These are phyloP conservation scores for Misgurnus anguillicaudatus DNA, from an alignment of 2,113 vertebrate genomes.

Conservation along the genomic window DNA sequence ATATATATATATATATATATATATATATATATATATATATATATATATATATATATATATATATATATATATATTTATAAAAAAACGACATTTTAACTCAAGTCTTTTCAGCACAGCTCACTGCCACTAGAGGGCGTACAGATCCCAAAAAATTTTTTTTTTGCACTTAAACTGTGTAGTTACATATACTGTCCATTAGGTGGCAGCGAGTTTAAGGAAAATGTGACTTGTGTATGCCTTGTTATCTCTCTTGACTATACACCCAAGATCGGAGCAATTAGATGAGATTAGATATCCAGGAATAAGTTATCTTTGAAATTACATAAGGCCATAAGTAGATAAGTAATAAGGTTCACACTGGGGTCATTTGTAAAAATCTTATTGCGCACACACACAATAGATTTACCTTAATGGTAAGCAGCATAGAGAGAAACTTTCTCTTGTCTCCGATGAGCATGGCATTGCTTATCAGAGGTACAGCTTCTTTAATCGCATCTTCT, in stretches of 20 bases:
- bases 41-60: too few relatives aligned
- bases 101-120: too few relatives aligned
- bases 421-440: constrained; percentile 86
- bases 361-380: background rate
- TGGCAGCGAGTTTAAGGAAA: background rate
- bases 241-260: background rate
- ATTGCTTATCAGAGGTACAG: constrained; percentile 88
- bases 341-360: background rate
- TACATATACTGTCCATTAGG: background rate
- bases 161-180: background rate
- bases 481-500: constrained; percentile 84
- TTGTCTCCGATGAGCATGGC: constrained; percentile 90
- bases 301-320: background rate
- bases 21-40: too few relatives aligned
- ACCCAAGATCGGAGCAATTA: background rate
- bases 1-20: too few relatives aligned
- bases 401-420: constrained; percentile 86
- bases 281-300: background rate
- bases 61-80: too few relatives aligned
- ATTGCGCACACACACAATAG: background rate
- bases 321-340: background rate
- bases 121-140: background rate
- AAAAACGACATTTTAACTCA: too few relatives aligned
- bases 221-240: background rate
- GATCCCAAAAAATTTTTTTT: background rate